Conservation (phyloP, 2,797 vertebrate genomes). For the Antrozous pallidus region DNA sequence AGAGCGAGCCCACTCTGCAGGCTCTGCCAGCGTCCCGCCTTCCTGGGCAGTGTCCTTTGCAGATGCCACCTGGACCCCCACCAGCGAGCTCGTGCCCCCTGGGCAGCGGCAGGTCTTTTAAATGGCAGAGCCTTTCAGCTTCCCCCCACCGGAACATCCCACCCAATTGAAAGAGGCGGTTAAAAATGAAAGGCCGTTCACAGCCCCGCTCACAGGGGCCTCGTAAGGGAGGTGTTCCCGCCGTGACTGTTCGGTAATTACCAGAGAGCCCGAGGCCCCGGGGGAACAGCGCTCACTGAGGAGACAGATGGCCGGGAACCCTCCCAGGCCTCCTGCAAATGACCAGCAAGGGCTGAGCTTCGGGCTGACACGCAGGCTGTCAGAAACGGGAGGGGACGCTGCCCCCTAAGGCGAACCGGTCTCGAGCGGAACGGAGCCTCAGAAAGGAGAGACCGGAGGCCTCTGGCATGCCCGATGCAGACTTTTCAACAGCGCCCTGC, state of each 20-base stretch:
- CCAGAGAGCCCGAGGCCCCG: not conserved
- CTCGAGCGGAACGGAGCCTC: not conserved
- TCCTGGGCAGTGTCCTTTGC: not conserved
- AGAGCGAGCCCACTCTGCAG: not conserved
- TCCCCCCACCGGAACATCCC: not conserved
- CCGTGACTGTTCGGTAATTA: not conserved
- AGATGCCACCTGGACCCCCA: not conserved
- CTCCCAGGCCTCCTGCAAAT: not conserved
- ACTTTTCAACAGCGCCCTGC: not conserved
- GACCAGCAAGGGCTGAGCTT: not conserved
- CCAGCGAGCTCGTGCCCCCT: not conserved
- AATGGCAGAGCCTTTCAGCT: not conserved
- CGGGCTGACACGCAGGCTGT: not conserved
- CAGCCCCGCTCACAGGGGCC: too few relatives aligned
- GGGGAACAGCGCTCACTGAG: too few relatives aligned
- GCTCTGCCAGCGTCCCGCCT: not conserved
- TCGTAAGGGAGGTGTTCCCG: not conserved
- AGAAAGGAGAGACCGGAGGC: not conserved
- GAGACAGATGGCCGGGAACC: not conserved
- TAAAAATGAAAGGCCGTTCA: not conserved
- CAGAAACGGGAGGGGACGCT: accelerated
- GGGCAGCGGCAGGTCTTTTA: not conserved
- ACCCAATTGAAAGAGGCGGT: not conserved
- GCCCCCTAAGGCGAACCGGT: too few relatives aligned
- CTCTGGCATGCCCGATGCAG: not conserved